A percentile compares a stretch with the other conserved stretches of the same genome.
Evolutionary conservation across 2,797 vertebrate species (phyloP).

Genomic region (Petrocephalus sullivani): DNA sequence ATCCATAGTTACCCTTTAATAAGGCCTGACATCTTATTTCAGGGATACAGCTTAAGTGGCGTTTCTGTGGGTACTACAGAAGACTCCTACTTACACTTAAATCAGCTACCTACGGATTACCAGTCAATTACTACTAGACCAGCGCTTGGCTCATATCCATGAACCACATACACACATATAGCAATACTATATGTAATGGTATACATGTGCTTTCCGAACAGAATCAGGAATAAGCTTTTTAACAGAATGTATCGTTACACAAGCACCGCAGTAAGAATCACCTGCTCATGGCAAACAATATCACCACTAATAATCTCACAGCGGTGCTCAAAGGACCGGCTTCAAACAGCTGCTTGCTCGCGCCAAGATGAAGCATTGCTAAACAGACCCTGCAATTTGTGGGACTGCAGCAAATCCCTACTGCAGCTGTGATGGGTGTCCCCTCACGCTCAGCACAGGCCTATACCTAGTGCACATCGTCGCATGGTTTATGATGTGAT

Average conservation of each 20-base stretch:
- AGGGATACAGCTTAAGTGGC: background rate
- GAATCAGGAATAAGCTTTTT: background rate
- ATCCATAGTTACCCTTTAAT: conserved; percentile 4
- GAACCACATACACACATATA: background rate
- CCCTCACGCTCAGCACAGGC: background rate
- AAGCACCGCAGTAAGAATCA: conserved; percentile 44
- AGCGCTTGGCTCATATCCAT: background rate
- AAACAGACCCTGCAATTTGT: background rate
- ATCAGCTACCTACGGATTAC: background rate
- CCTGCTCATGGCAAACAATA: background rate
- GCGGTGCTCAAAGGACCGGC: background rate
- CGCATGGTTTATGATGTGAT: background rate
- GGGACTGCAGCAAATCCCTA: background rate
- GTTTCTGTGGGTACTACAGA: background rate
- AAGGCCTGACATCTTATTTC: background rate
- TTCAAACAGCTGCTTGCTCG: background rate
- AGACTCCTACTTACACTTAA: background rate
- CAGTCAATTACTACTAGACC: background rate
- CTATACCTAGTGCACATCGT: background rate
- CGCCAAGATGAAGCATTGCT: background rate
- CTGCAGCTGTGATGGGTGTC: background rate
- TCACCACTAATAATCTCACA: background rate
- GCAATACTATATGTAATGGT: background rate
- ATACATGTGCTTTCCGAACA: background rate
- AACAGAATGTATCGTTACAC: conserved; percentile 1